Conservation (phyloP, 1,140 invertebrate genomes). For the Vanessa atalanta region DNA sequence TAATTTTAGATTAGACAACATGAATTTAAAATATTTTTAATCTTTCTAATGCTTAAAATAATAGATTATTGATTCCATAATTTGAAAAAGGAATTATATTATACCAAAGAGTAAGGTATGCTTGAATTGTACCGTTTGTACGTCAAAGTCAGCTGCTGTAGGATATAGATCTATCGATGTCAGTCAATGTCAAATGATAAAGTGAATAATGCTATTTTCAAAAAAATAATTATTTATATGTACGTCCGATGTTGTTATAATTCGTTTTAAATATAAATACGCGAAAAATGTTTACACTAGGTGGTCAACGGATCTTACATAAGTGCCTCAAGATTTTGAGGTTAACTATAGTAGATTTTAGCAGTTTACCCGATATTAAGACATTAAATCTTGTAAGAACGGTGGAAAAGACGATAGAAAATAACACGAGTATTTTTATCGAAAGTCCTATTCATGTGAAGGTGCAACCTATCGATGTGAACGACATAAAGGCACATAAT, state of each 20-base stretch:
- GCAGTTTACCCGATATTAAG: constrained; percentile 71
- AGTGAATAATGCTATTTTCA: constrained; percentile 13
- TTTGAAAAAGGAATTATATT: neutral
- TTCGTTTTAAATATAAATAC: neutral
- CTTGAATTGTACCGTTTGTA: neutral
- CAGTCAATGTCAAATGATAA: constrained; percentile 22
- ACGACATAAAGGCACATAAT: constrained; percentile 70
- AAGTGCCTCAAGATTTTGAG: constrained; percentile 78
- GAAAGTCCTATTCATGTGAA: constrained; percentile 80
- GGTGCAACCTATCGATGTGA: constrained; percentile 73
- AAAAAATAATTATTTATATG: constrained; percentile 17
- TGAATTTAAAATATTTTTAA: too few species aligned
- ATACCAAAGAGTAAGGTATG: neutral
- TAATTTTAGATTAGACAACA: too few species aligned
- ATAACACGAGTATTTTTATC: constrained; percentile 75
- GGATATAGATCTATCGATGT: constrained; percentile 24
- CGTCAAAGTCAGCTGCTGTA: constrained; percentile 46
- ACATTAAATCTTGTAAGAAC: constrained; percentile 75
- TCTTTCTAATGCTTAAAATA: too few species aligned
- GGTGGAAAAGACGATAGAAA: constrained; percentile 77
- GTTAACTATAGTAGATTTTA: constrained; percentile 72
- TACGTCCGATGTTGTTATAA: constrained; percentile 19
- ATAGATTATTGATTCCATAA: too few species aligned
- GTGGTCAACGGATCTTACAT: constrained; percentile 64
- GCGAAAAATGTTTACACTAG: constrained; percentile 61